A percentile compares a stretch with the other conserved stretches of the same genome.
phyloP scores from a whole-genome alignment of 2,113 vertebrate genomes.

The Gopherus evgoodei region DNA sequence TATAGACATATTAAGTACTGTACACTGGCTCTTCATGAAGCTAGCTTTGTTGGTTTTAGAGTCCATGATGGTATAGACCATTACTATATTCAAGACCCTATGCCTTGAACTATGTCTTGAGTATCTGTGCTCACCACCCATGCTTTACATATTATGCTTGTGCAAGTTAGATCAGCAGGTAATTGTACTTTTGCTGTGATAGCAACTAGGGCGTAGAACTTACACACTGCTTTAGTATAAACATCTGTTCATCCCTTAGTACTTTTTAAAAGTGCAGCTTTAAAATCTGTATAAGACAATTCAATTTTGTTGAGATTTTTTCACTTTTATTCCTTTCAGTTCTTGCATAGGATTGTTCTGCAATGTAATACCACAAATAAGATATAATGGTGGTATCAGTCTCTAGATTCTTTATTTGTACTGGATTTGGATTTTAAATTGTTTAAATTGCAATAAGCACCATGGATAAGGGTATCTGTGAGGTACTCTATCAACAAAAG shows the following conservation, averaged over 20 bases:
- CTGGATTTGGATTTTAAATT: background rate
- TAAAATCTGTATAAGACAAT: constrained; percentile 3
- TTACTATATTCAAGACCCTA: background rate
- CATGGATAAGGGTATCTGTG: background rate
- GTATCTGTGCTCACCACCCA: background rate
- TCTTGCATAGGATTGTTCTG: background rate
- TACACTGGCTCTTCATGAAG: background rate
- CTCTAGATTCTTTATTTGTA: constrained; percentile 18
- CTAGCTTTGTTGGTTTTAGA: background rate
- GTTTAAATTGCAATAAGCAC: background rate
- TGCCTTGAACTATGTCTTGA: background rate
- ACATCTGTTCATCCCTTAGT: background rate
- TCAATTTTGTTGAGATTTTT: background rate
- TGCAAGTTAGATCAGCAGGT: background rate
- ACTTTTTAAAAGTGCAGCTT: background rate
- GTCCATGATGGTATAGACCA: background rate
- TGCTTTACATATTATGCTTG: background rate
- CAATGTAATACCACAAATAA: background rate
- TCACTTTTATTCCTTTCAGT: background rate
- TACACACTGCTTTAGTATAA: rapidly evolving
- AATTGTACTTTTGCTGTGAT: background rate
- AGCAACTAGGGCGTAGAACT: background rate
- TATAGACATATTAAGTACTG: background rate
- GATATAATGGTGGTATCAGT: background rate
- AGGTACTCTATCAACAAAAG: background rate